Percentiles rank a stretch among this genome's conserved stretches.
phyloP scores from a whole-genome alignment of 2,113 vertebrate species.

The Scatophagus argus region DNA sequence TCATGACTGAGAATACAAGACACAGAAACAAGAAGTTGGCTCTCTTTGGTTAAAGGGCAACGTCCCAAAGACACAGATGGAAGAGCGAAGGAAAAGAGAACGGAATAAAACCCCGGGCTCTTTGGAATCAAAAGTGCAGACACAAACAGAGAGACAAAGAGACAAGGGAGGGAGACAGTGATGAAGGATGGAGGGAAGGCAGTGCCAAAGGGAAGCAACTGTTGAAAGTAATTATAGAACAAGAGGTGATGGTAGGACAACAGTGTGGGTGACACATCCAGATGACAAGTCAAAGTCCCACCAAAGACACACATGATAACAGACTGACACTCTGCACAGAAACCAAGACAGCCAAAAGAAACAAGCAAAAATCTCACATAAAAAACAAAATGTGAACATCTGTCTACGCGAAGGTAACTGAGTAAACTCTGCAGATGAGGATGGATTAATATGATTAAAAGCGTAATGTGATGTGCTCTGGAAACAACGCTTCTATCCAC shows the following conservation, averaged over 20 bases:
- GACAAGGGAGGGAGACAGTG: not conserved
- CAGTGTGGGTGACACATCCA: not conserved
- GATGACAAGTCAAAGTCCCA: not conserved
- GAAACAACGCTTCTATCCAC: not conserved
- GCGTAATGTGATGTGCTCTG: too few species aligned
- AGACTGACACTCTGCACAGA: not conserved
- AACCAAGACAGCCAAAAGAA: too few species aligned
- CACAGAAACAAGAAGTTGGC: slow-evolving; percentile 16
- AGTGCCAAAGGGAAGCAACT: not conserved
- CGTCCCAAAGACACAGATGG: slow-evolving; percentile 63
- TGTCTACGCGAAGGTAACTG: too few species aligned
- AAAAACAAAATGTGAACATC: too few species aligned
- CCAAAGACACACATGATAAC: not conserved
- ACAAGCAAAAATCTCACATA: too few species aligned
- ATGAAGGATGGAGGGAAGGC: slow-evolving; percentile 19
- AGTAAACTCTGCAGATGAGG: too few species aligned
- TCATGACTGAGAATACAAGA: not conserved
- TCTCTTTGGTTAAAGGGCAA: slow-evolving; percentile 33
- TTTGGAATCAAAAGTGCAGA: slow-evolving; percentile 40
- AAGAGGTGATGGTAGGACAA: not conserved
- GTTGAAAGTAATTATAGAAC: not conserved
- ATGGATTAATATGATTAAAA: too few species aligned
- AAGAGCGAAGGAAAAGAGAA: slow-evolving; percentile 1
- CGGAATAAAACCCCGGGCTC: slow-evolving; percentile 64
- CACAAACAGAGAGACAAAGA: slow-evolving; percentile 3